Evolutionary conservation across 1,140 invertebrate species (phyloP).

Genomic region (Nylanderia fulva): DNA sequence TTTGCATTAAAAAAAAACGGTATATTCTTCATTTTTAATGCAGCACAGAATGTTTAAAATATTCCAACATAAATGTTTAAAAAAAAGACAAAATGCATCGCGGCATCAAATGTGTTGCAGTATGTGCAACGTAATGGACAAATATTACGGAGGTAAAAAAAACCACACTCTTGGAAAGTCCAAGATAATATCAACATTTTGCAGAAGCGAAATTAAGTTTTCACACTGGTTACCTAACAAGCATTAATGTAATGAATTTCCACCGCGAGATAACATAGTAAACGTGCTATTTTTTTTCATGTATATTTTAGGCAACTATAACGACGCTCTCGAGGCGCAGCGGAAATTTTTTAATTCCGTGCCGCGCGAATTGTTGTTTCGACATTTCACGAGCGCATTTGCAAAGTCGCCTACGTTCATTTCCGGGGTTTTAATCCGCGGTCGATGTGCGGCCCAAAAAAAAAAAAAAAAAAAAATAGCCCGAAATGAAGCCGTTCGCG

Average conservation of each 20-base stretch:
- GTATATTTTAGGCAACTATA: slow-evolving; percentile 16
- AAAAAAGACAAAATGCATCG: background rate
- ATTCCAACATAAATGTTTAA: background rate
- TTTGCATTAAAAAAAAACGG: too few species aligned
- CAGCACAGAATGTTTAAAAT: background rate
- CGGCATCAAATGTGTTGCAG: background rate
- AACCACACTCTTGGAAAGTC: background rate
- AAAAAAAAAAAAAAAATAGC: slow-evolving; percentile 20
- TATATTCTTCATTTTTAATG: background rate
- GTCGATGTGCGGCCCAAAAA: background rate
- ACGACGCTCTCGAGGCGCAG: background rate
- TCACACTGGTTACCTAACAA: slow-evolving; percentile 8
- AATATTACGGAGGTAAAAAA: background rate
- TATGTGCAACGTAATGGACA: background rate
- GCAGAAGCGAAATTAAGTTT: slow-evolving; percentile 13
- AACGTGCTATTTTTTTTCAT: background rate
- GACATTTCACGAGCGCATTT: slow-evolving; percentile 22
- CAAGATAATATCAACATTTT: slow-evolving; percentile 34
- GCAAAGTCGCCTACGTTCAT: slow-evolving; percentile 34
- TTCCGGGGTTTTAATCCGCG: slow-evolving; percentile 50
- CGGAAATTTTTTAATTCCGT: slow-evolving; percentile 37
- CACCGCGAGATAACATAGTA: background rate
- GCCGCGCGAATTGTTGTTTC: slow-evolving; percentile 29
- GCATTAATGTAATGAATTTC: slow-evolving; percentile 15
- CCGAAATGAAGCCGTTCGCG: slow-evolving; percentile 33